Base-by-base conservation (phyloP, 2,888 invertebrate species). In the Andrena hattorfiana region DNA sequence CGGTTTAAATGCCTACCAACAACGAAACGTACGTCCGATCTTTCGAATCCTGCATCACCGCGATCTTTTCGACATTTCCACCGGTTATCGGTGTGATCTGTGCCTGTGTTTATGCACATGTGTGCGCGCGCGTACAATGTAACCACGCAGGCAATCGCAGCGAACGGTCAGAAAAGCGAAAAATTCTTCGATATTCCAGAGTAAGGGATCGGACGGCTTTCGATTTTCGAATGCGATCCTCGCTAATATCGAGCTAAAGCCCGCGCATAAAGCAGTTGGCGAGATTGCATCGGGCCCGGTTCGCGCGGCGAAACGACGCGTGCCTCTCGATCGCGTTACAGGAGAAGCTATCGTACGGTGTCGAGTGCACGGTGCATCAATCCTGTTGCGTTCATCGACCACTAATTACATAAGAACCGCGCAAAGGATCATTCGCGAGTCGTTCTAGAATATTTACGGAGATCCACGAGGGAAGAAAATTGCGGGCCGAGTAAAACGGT, bases 111-210 rank as follows among this genome's bases (percentile, higher is more conserved):
- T 63, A 30, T 48, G 30, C 20, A 30, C 54, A 54, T 26, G 35
- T 42, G 35, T 5, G 63, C n/a, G 23, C 28, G 64, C 32, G 1
- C 28, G 16, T 32, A 6, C 23, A 32, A 35, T n/a, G 32, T 42
- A 16, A 42, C 16, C 63, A 68, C 68, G 63, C 54, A 71, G 16
- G 77, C 72, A 75, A 16, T 7, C 26, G 23, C 54, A 26, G 68
- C 82, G 78, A 75, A 84, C 72, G 71, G 30, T 77, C 20, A 28
- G 42, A 78, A 85, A 81, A 85, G 51, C 70, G 48, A 81, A 49
- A 54, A 75, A 73, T 54, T 20, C 6, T 64, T 60, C 1, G 2
- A 60, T 23, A 72, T 66, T 75, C n/a, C 32, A 4, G 16, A 2
- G 32, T 2, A 3, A 42, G 13, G 48, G 72, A 69, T 72, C 64